These are phyloP conservation scores for Microdon myrmicae DNA, from an alignment of 2,888 invertebrate species.

Conservation along the genomic window DNA sequence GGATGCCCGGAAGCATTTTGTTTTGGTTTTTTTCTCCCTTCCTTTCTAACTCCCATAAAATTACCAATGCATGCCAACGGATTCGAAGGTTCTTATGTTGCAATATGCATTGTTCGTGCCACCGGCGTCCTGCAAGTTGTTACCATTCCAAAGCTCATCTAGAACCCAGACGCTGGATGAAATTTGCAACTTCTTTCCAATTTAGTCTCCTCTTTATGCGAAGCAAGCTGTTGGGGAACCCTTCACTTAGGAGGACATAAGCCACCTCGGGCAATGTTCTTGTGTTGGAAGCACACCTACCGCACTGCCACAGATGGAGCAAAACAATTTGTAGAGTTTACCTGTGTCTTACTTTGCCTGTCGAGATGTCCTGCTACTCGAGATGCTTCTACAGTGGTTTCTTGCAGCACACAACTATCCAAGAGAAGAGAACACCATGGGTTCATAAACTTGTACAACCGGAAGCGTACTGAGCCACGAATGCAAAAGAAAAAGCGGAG, in stretches of 20 bases:
- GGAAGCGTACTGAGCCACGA: constrained; percentile 42
- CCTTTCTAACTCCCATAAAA: constrained; percentile 12
- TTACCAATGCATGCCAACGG: constrained; percentile 25
- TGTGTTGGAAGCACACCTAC: constrained; percentile 3
- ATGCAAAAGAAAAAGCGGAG: constrained; percentile 19
- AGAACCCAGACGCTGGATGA: constrained; percentile 6
- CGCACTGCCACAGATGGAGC: not conserved
- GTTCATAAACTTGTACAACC: constrained; percentile 41
- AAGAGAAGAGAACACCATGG: constrained; percentile 20
- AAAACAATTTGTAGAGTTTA: constrained; percentile 30
- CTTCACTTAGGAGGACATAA: constrained; percentile 27
- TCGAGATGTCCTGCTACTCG: constrained; percentile 18
- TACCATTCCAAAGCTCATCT: constrained; percentile 40
- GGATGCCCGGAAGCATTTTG: constrained; percentile 10
- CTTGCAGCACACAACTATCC: not conserved
- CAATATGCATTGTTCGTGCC: constrained; percentile 32
- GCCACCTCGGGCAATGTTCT: constrained; percentile 13
- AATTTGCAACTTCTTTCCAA: constrained; percentile 20
- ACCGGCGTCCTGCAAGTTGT: constrained; percentile 26
- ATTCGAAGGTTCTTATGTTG: constrained; percentile 16
- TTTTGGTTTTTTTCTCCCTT: constrained; percentile 4
- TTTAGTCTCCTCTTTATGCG: constrained; percentile 17
- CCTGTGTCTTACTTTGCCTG: constrained; percentile 15
- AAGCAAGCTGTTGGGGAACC: constrained; percentile 23
- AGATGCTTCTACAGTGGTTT: too few species aligned